Evolutionary conservation across 2,888 invertebrate genomes (phyloP).

Genomic region (Drosophila crucigera): DNA sequence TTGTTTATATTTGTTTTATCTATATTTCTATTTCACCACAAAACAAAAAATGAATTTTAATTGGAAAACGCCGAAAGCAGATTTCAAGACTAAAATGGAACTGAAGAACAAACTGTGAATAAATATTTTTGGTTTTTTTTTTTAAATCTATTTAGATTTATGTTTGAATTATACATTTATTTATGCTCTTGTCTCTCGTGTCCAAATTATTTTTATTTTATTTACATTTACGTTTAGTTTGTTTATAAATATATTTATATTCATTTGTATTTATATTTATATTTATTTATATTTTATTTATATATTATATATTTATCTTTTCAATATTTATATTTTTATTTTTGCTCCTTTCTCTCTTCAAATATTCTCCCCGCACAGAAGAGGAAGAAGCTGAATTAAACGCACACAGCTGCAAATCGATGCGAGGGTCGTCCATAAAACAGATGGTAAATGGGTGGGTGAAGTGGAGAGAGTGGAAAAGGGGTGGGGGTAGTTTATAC

Average conservation of each 20-base stretch:
- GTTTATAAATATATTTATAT: neutral
- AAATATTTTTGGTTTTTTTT: no score
- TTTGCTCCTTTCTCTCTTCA: neutral
- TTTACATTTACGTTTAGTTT: neutral
- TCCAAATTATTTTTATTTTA: neutral
- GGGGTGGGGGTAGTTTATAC: slow-evolving; percentile 3
- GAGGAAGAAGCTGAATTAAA: neutral
- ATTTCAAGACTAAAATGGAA: neutral
- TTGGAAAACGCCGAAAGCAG: neutral
- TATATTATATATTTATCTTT: neutral
- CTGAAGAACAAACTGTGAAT: neutral
- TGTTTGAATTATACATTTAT: neutral
- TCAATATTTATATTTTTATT: neutral
- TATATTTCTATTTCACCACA: neutral
- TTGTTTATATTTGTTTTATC: neutral
- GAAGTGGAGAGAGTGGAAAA: slow-evolving; percentile 15
- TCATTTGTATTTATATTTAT: neutral
- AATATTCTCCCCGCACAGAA: neutral
- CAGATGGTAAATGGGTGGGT: slow-evolving; percentile 52
- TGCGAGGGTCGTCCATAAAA: slow-evolving; percentile 42
- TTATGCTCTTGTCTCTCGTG: neutral
- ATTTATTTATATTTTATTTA: neutral
- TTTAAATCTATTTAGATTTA: neutral
- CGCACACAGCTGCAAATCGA: slow-evolving; percentile 51
- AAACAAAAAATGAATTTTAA: neutral